phyloP scores from a whole-genome alignment of 2,113 vertebrate species.

The Zapus hudsonius region DNA sequence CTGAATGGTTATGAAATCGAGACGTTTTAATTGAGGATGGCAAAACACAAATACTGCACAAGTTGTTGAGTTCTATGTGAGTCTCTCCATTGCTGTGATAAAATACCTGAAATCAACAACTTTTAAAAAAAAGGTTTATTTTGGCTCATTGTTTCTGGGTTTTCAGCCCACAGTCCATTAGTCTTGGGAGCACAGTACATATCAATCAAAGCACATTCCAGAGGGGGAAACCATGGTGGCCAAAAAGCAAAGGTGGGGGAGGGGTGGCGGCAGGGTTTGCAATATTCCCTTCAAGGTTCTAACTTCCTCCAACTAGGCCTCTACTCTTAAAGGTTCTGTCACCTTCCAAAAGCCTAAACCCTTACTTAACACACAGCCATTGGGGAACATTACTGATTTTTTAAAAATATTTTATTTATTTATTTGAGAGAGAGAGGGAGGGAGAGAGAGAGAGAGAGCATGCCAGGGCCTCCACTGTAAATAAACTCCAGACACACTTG shows the following conservation, averaged over 20 bases:
- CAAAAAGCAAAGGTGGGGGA: not conserved
- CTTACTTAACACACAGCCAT: not conserved
- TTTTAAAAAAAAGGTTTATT: not conserved
- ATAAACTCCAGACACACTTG: too few relatives aligned
- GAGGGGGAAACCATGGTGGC: not conserved
- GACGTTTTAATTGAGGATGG: not conserved
- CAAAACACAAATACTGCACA: not conserved
- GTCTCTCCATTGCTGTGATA: not conserved
- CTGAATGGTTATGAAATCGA: constrained; percentile 5
- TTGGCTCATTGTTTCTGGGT: not conserved
- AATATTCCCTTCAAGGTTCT: not conserved
- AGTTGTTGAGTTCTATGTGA: not conserved
- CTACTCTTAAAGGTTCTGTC: not conserved
- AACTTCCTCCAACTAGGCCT: not conserved
- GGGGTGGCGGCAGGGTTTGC: too few relatives aligned
- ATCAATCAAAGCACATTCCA: too few relatives aligned
- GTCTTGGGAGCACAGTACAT: not conserved
- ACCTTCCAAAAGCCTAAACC: not conserved
- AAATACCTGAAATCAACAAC: not conserved
- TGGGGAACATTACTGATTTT: not conserved
- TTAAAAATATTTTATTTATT: not conserved
- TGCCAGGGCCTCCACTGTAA: too few relatives aligned
- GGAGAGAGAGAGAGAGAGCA: too few relatives aligned
- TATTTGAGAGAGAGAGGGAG: too few relatives aligned
- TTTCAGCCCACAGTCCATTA: not conserved